phyloP scores from a whole-genome alignment of 1,140 invertebrate genomes.

The Nylanderia fulva region DNA sequence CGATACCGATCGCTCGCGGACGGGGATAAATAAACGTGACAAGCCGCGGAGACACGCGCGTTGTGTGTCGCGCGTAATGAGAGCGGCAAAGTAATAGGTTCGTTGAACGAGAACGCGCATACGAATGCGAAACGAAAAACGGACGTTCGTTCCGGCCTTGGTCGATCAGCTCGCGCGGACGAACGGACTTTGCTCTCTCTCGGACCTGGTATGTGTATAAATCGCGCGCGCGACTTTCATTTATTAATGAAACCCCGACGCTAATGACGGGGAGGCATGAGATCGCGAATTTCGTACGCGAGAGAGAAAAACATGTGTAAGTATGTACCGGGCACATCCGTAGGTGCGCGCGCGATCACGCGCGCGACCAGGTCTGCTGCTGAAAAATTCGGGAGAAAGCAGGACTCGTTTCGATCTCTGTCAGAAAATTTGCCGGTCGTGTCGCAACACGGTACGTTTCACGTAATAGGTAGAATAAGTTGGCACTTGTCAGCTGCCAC shows the following conservation, averaged over 20 bases:
- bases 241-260: constrained; percentile 32
- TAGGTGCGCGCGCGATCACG: neutral
- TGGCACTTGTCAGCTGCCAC: neutral
- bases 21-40: constrained; percentile 7
- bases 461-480: constrained; percentile 61
- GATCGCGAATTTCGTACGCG: neutral
- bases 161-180: neutral
- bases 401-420: constrained; percentile 63
- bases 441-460: constrained; percentile 64
- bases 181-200: neutral
- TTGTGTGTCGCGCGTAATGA: neutral
- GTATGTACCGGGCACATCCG: neutral
- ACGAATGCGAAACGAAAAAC: neutral
- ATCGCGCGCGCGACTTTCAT: constrained; percentile 18
- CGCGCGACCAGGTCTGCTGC: neutral
- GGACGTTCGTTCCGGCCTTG: constrained; percentile 26
- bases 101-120: neutral
- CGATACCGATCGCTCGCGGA: neutral
- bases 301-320: constrained; percentile 1
- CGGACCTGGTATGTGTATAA: neutral
- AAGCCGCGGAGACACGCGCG: neutral
- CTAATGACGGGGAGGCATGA: constrained; percentile 18
- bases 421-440: constrained; percentile 69
- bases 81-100: neutral
- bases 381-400: constrained; percentile 66